phyloP scores from a whole-genome alignment of 2,113 vertebrate genomes.

The Phyllostomus discolor region DNA sequence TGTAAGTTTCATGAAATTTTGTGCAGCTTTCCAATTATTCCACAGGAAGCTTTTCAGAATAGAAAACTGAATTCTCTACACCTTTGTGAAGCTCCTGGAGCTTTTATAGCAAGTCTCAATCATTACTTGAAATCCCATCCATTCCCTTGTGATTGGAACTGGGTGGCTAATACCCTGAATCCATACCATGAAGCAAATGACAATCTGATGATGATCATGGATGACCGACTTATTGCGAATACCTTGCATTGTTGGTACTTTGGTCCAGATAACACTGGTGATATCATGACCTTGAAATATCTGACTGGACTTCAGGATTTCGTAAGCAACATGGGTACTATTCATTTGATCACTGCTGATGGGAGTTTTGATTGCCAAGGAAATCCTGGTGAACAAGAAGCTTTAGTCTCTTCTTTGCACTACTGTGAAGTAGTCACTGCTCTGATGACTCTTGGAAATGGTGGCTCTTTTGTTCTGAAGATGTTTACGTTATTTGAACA shows the following conservation, averaged over 20 bases:
- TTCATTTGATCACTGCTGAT: slow-evolving; percentile 95
- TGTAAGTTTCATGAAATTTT: slow-evolving; percentile 96
- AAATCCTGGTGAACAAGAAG: slow-evolving; percentile 95
- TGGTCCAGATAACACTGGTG: slow-evolving; percentile 93
- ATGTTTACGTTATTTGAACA: slow-evolving; percentile 97
- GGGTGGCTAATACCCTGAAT: slow-evolving; percentile 93
- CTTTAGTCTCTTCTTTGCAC: slow-evolving; percentile 90
- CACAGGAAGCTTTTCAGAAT: slow-evolving; percentile 80
- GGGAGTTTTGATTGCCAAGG: slow-evolving; percentile 98
- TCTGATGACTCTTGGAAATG: slow-evolving; percentile 84
- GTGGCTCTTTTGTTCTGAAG: slow-evolving; percentile 95
- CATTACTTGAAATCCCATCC: slow-evolving; percentile 89
- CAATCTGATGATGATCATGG: slow-evolving; percentile 86
- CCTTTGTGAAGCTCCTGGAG: slow-evolving; percentile 95
- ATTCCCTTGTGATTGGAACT: slow-evolving; percentile 89
- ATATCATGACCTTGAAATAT: slow-evolving; percentile 90
- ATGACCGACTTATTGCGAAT: slow-evolving; percentile 94
- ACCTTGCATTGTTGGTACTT: slow-evolving; percentile 94
- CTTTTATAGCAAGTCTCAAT: slow-evolving; percentile 93
- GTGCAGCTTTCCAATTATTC: slow-evolving; percentile 85
- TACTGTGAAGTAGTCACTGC: slow-evolving; percentile 92
- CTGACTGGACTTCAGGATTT: slow-evolving; percentile 88
- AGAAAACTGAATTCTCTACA: slow-evolving; percentile 91
- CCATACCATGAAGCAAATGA: slow-evolving; percentile 94
- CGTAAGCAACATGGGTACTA: slow-evolving; percentile 79